phyloP scores from a whole-genome alignment of 2,888 invertebrate genomes.

The Perizoma flavofasciatum region DNA sequence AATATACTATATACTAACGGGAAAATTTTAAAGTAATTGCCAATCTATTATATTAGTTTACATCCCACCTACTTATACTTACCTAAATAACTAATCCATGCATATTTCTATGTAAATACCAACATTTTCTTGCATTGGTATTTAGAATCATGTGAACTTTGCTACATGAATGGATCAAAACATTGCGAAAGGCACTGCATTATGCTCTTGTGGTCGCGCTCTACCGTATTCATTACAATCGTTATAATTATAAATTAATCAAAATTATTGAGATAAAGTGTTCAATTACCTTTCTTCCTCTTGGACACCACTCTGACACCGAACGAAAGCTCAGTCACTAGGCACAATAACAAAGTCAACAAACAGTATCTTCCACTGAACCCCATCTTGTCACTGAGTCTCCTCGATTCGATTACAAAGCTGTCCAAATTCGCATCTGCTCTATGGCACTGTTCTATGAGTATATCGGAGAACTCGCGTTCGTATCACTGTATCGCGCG shows the following conservation, averaged over 20 bases:
- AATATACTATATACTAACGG: no score
- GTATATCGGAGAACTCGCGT: conserved; percentile 52
- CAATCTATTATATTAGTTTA: no score
- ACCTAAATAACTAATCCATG: no score
- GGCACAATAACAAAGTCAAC: conserved; percentile 78
- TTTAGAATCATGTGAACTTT: conserved; percentile 36
- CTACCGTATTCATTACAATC: conserved; percentile 26
- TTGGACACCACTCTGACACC: conserved; percentile 83
- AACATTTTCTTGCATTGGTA: conserved; percentile 26
- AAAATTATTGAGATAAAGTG: conserved; percentile 1
- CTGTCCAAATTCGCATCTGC: conserved; percentile 71
- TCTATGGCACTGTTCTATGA: conserved; percentile 49
- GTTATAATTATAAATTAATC: background rate
- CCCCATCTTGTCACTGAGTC: conserved; percentile 67
- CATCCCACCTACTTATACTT: no score
- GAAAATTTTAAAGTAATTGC: no score
- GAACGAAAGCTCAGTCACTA: conserved; percentile 77
- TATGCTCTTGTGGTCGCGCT: conserved; percentile 34
- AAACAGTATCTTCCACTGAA: conserved; percentile 80
- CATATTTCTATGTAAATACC: background rate
- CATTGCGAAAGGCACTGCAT: conserved; percentile 40
- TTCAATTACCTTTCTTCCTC: conserved; percentile 81
- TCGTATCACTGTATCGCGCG: conserved; percentile 37
- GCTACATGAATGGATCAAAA: conserved; percentile 37
- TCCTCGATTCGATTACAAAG: conserved; percentile 51